phyloP scores from a whole-genome alignment of 2,113 vertebrate genomes.

The Limanda limanda region DNA sequence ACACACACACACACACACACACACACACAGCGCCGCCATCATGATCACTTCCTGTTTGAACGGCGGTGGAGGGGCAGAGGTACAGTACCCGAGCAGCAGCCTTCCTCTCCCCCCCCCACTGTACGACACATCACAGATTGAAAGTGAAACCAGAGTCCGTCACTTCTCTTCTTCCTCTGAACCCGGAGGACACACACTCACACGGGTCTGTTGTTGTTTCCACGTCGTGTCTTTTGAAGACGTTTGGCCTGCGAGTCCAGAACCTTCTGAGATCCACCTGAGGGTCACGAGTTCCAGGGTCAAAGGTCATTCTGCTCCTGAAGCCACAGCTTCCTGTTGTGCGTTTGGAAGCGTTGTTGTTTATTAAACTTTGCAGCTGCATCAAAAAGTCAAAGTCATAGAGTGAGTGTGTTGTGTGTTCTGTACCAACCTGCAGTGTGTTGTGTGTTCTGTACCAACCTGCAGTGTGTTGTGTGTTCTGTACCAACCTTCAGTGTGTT shows the following conservation, averaged over 20 bases:
- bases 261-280: not conserved
- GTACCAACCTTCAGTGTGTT: too few species aligned
- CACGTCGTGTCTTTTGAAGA: not conserved
- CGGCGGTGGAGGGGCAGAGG: conserved; percentile 52
- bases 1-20: not conserved
- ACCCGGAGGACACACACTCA: too few species aligned
- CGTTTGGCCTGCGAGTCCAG: not conserved
- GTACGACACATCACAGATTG: conserved; percentile 9
- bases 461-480: too few species aligned
- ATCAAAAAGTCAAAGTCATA: conserved; percentile 28
- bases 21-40: not conserved
- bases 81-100: conserved; percentile 53
- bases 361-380: not conserved
- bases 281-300: not conserved
- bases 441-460: too few species aligned
- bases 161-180: too few species aligned
- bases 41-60: conserved; percentile 72
- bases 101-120: conserved; percentile 33
- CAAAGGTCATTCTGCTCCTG: not conserved
- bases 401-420: too few species aligned
- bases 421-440: too few species aligned
- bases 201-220: not conserved
- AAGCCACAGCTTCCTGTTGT: too few species aligned
- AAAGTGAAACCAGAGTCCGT: not conserved
- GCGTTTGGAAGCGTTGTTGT: too few species aligned